A percentile compares a stretch with the other conserved stretches of the same genome.
These are phyloP conservation scores for Laspeyria flexula DNA, from an alignment of 2,888 invertebrate species.

Conservation along the genomic window DNA sequence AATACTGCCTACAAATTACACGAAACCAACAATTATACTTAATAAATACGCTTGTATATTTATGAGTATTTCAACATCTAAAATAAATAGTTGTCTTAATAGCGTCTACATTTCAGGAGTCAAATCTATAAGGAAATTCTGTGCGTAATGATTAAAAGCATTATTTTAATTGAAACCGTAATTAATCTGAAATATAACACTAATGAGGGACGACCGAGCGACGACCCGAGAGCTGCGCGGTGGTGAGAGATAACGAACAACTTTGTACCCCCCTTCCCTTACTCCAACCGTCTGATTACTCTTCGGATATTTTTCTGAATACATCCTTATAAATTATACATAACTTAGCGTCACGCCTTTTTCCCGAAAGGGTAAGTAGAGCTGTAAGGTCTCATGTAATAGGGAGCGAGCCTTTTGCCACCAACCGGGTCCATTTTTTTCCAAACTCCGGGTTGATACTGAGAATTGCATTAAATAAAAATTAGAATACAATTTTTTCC, in stretches of 20 bases:
- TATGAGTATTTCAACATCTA: conserved; percentile 15
- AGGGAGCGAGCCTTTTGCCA: too few relatives aligned
- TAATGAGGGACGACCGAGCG: conserved; percentile 43
- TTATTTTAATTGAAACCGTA: conserved; percentile 48
- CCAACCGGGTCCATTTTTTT: too few relatives aligned
- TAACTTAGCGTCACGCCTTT: too few relatives aligned
- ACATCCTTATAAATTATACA: neutral
- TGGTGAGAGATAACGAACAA: conserved; percentile 36
- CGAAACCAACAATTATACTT: conserved; percentile 23
- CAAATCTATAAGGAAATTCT: conserved; percentile 42
- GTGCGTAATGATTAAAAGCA: conserved; percentile 40
- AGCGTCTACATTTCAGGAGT: conserved; percentile 23
- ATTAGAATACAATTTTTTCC: too few relatives aligned
- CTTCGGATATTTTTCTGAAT: conserved; percentile 1
- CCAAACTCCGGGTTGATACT: too few relatives aligned
- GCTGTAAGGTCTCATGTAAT: too few relatives aligned
- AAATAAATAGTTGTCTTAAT: conserved; percentile 21
- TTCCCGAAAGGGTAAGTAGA: too few relatives aligned
- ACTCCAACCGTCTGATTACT: conserved; percentile 22
- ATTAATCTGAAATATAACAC: conserved; percentile 46
- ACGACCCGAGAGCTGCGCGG: conserved; percentile 31
- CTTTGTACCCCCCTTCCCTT: conserved; percentile 26
- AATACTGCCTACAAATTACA: conserved; percentile 13
- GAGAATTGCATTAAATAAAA: too few relatives aligned
- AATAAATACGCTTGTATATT: conserved; percentile 19